phyloP scores from a whole-genome alignment of 2,888 invertebrate genomes.

The Tethea ocularis region DNA sequence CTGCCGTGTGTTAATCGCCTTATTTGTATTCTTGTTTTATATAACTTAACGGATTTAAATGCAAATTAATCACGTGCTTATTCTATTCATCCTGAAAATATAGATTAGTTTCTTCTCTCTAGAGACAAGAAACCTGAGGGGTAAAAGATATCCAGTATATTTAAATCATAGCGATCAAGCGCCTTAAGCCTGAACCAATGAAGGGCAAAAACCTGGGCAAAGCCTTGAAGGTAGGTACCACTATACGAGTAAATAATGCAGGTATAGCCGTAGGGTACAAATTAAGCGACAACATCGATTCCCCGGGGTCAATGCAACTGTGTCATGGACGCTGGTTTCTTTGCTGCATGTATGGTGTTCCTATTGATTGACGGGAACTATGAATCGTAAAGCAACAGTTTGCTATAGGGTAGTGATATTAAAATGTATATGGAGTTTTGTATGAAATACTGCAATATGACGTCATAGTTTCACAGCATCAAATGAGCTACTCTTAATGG shows the following conservation, averaged over 20 bases:
- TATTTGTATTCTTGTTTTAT: no score
- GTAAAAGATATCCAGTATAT: neutral
- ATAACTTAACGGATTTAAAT: no score
- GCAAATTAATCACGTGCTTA: no score
- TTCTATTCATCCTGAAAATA: no score
- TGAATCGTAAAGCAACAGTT: neutral
- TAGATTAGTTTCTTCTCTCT: no score
- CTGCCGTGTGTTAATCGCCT: no score
- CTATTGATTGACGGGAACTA: neutral
- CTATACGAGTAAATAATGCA: neutral
- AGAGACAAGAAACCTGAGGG: no score
- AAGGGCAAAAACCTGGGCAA: neutral
- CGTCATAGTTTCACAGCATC: no score
- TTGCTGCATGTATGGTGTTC: conserved; percentile 6
- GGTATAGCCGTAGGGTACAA: neutral
- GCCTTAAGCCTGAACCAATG: neutral
- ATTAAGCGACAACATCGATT: neutral
- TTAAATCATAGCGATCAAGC: neutral
- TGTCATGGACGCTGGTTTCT: conserved; percentile 24
- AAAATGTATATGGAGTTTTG: no score
- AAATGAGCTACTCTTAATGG: no score
- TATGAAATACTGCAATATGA: no score
- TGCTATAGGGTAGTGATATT: no score
- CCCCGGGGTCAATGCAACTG: conserved; percentile 21
- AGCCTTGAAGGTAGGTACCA: neutral